These are phyloP conservation scores for Cochlearius cochlearius DNA, from an alignment of 2,113 vertebrate species.

Conservation along the genomic window DNA sequence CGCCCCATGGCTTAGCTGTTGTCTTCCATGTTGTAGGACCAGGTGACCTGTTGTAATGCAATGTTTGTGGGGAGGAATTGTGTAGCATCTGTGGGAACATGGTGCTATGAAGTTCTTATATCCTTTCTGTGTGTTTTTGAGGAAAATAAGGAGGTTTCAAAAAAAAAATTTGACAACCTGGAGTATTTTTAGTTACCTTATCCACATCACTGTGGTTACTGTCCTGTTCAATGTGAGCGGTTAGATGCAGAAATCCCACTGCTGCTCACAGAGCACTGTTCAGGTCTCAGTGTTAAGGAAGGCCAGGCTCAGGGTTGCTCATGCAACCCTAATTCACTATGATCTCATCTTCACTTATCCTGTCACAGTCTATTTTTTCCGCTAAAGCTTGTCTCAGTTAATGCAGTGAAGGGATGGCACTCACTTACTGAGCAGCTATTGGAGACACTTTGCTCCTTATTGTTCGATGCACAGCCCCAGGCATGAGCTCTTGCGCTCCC, in stretches of 20 bases:
- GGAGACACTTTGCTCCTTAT: neutral
- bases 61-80: neutral
- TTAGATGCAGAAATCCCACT: neutral
- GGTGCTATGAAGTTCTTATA: neutral
- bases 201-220: neutral
- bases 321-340: neutral
- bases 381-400: neutral
- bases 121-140: neutral
- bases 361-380: constrained; percentile 8
- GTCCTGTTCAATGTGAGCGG: neutral
- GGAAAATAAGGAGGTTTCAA: neutral
- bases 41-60: neutral
- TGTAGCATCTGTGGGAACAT: neutral
- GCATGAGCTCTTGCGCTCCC: neutral
- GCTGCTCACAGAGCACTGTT: neutral
- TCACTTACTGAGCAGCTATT: neutral
- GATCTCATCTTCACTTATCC: neutral
- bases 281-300: neutral
- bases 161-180: neutral
- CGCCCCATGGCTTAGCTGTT: neutral
- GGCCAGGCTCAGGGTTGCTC: neutral
- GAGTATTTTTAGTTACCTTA: neutral
- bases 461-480: neutral
- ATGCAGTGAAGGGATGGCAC: neutral
- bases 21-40: neutral